Conservation (phyloP, 1,140 invertebrate genomes). For the Tenebrio molitor region DNA sequence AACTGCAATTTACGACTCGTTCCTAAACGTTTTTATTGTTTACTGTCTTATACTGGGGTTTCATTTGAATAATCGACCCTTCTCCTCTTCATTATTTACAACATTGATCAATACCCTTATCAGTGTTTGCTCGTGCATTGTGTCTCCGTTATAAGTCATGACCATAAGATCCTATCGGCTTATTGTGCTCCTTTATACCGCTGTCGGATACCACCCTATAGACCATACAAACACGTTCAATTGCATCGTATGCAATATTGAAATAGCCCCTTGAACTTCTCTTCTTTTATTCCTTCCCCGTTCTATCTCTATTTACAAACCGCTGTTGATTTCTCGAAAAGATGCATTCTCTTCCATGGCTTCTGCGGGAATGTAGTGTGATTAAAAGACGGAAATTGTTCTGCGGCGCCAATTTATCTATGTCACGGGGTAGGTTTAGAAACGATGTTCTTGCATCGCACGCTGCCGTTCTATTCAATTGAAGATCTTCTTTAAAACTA, state of each 20-base stretch:
- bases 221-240: constrained; percentile 41
- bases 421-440: constrained; percentile 55
- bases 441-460: constrained; percentile 48
- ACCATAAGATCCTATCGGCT: constrained; percentile 57
- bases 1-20: constrained; percentile 60
- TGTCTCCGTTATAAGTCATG: constrained; percentile 60
- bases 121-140: constrained; percentile 56
- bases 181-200: constrained; percentile 55
- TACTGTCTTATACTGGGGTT: constrained; percentile 57
- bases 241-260: constrained; percentile 43
- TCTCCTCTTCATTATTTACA: constrained; percentile 61
- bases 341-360: constrained; percentile 56
- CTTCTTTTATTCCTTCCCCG: constrained; percentile 13
- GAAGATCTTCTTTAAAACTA: constrained; percentile 50
- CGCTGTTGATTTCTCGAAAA: constrained; percentile 47
- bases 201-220: constrained; percentile 34
- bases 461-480: constrained; percentile 47
- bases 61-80: constrained; percentile 62
- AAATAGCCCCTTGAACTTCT: constrained; percentile 32
- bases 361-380: constrained; percentile 61
- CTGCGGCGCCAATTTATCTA: constrained; percentile 62
- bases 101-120: constrained; percentile 61
- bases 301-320: constrained; percentile 31
- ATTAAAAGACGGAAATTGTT: constrained; percentile 64
- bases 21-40: constrained; percentile 59